Percentiles rank a stretch among this genome's conserved stretches.
These are phyloP conservation scores for Cynaeus angustus DNA, from an alignment of 2,888 invertebrate species.

Conservation along the genomic window DNA sequence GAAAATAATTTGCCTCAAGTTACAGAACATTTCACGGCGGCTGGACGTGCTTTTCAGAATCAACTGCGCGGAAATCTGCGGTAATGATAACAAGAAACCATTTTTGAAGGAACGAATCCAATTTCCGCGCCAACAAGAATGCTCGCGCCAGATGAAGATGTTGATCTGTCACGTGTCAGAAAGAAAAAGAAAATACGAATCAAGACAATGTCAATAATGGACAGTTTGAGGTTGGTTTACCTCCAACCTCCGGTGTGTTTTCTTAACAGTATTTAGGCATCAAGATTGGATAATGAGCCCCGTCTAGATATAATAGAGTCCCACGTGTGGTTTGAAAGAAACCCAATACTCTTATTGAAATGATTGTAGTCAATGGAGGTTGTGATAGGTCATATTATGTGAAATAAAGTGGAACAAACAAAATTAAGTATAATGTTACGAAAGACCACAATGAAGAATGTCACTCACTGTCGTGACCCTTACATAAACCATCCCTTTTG, in stretches of 20 bases:
- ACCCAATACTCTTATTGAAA: conserved; percentile 56
- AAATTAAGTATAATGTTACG: conserved; percentile 59
- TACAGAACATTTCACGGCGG: conserved; percentile 67
- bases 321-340: conserved; percentile 50
- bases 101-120: conserved; percentile 47
- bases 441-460: conserved; percentile 45
- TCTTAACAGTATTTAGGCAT: conserved; percentile 58
- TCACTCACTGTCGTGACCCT: conserved; percentile 39
- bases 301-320: conserved; percentile 34
- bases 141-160: neutral
- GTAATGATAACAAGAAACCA: conserved; percentile 58
- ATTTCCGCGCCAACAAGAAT: conserved; percentile 34
- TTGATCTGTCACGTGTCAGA: neutral
- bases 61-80: conserved; percentile 62
- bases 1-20: conserved; percentile 69
- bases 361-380: conserved; percentile 54
- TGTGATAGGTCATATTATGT: conserved; percentile 55
- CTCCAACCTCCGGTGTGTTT: conserved; percentile 53
- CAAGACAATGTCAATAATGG: too few species aligned
- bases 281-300: conserved; percentile 58
- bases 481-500: neutral
- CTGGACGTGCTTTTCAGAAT: conserved; percentile 63
- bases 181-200: neutral
- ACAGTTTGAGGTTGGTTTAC: too few species aligned
- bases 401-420: conserved; percentile 53